Conservation (phyloP, 2,113 vertebrate genomes). For the Rhineura floridana region DNA sequence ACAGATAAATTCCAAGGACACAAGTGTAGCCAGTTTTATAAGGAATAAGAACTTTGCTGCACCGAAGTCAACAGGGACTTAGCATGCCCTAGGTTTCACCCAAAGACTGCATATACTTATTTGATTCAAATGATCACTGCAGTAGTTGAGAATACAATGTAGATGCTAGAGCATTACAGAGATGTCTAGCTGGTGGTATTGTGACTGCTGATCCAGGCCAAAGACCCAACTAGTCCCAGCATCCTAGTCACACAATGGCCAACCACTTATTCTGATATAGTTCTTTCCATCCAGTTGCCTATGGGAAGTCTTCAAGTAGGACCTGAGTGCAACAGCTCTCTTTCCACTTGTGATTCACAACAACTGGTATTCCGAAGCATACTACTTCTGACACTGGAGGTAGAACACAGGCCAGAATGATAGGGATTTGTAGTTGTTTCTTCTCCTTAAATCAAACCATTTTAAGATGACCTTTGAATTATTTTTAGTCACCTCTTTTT, state of each 20-base stretch:
- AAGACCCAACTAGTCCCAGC: no score
- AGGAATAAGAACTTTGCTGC: neutral
- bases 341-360: no score
- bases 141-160: neutral
- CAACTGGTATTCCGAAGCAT: no score
- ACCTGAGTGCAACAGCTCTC: no score
- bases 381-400: no score
- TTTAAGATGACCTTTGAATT: slow-evolving; percentile 27
- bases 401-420: slow-evolving; percentile 9
- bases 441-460: slow-evolving; percentile 23
- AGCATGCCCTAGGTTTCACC: neutral
- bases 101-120: neutral
- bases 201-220: slow-evolving; percentile 18
- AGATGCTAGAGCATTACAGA: neutral
- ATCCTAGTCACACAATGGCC: no score
- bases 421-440: slow-evolving; percentile 22
- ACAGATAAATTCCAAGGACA: neutral
- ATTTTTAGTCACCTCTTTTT: slow-evolving; percentile 52
- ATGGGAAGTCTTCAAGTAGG: no score
- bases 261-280: no score
- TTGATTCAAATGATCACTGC: neutral
- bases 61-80: neutral
- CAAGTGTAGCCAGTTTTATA: neutral
- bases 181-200: slow-evolving; percentile 37
- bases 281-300: no score